Base-by-base conservation (phyloP, 2,888 invertebrate genomes). In the Liodrosophila aerea region DNA sequence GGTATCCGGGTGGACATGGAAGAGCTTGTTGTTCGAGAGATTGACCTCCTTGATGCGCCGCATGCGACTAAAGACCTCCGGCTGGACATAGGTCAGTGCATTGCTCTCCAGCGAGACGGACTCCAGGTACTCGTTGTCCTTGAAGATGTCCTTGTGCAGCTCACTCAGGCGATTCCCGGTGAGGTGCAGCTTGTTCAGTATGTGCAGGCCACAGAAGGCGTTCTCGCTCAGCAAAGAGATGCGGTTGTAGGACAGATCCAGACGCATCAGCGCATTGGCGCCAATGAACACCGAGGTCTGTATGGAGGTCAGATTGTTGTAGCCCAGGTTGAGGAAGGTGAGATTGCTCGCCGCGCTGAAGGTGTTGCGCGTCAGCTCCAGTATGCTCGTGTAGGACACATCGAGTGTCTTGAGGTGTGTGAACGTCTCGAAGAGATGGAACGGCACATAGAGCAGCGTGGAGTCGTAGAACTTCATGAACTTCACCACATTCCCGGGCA, bases 391-490 rank as follows among this genome's bases (percentile, higher is more conserved):
- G 36, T 85, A 86, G 0, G 89, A 87, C 0, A 89, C 86, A 58
- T 90, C 90, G 37, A 90, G 66, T 0, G 89, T 89, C 39, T 88
- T 87, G 0, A 90, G 62, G 11, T 84, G 77, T 0, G 76, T 76
- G 29, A 89, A 89, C 0, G 85, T 80, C 44, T 89, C 89, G 61
- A 90, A 90, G 4, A 90, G 52, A 51, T 89, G 89, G 4, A 88
- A 88, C 3, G 90, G 90, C 65, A 90, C 75, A 63, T 88, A 89
- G 44, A 89, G 69, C 45, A 90, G 46, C 4, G 85, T 73, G 0
- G 90, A 90, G 11, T 89, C 88, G 62, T 89, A 90, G 71, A 90
- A 90, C 51, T 90, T 90, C 87, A 90, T 89, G 56, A 88, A 89
- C 66, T 87, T 89, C 4, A 88, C 88, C 73, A 82, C 76, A 39